These are phyloP conservation scores for Anoplolepis gracilipes DNA, from an alignment of 1,140 invertebrate genomes.

Conservation along the genomic window DNA sequence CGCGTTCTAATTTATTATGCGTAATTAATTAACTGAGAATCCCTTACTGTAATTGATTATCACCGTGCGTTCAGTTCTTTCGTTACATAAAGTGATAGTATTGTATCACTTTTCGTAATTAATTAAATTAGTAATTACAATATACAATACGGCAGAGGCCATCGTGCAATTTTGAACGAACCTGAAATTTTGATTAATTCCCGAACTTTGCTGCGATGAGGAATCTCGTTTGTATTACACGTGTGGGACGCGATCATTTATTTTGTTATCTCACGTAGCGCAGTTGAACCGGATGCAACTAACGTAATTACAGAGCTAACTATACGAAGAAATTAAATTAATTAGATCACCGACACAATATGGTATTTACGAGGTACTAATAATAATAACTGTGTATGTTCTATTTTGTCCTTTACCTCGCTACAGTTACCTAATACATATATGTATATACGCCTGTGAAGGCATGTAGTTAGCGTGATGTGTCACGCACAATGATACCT, in stretches of 20 bases:
- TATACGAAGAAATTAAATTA: conserved; percentile 57
- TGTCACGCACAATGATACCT: conserved; percentile 46
- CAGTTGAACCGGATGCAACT: conserved; percentile 37
- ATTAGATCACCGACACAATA: conserved; percentile 55
- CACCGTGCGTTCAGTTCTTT: conserved; percentile 38
- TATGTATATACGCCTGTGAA: neutral
- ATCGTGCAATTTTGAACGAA: conserved; percentile 45
- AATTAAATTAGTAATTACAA: conserved; percentile 60
- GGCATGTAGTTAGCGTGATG: neutral
- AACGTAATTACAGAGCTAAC: conserved; percentile 49
- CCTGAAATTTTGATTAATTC: conserved; percentile 61
- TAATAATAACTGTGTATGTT: conserved; percentile 40
- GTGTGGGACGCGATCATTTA: conserved; percentile 48
- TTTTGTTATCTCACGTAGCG: conserved; percentile 50
- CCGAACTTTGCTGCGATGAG: conserved; percentile 45
- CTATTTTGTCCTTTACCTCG: conserved; percentile 6
- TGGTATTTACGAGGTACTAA: conserved; percentile 41
- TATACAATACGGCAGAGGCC: conserved; percentile 39
- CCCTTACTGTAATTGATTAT: conserved; percentile 45
- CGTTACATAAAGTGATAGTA: conserved; percentile 27
- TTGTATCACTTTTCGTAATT: conserved; percentile 60
- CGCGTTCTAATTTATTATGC: conserved; percentile 36
- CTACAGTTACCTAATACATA: conserved; percentile 41
- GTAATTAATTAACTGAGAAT: conserved; percentile 57
- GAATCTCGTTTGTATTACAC: conserved; percentile 47